Conservation (phyloP, 2,797 vertebrate species). For the Danio tinwini region DNA sequence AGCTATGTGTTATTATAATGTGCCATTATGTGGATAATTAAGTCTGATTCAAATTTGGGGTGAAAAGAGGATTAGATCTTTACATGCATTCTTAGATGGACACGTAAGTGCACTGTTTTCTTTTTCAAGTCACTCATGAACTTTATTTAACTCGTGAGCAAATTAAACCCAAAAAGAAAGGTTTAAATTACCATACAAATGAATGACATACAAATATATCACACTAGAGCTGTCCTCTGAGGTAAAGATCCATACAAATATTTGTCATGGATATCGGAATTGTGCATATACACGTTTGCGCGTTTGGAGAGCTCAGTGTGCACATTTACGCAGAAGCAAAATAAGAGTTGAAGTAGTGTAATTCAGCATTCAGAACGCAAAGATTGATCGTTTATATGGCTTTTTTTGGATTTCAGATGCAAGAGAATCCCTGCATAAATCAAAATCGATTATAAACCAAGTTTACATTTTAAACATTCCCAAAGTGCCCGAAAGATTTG, state of each 20-base stretch:
- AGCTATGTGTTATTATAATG: too few relatives aligned
- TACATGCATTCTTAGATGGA: neutral
- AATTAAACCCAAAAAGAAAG: neutral
- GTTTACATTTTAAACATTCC: neutral
- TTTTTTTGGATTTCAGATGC: conserved; percentile 22
- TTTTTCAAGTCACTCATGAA: neutral
- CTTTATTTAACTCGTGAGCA: neutral
- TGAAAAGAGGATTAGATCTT: neutral
- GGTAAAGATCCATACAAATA: neutral
- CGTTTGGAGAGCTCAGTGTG: conserved; percentile 72
- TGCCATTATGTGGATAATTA: neutral
- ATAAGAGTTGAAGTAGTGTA: conserved; percentile 26
- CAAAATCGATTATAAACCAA: neutral
- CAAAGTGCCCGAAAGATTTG: conserved; percentile 66
- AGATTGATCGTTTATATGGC: neutral
- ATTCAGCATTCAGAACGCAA: neutral
- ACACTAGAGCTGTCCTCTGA: neutral
- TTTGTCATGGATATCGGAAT: neutral
- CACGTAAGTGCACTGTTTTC: neutral
- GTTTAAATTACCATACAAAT: too few relatives aligned
- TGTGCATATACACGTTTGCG: conserved; percentile 46
- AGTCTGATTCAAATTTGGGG: neutral
- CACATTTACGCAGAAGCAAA: conserved; percentile 75
- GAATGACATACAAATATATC: too few relatives aligned
- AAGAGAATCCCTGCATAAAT: neutral